Conservation (phyloP, 1,140 invertebrate genomes). For the Drosophila equinoxialis region DNA sequence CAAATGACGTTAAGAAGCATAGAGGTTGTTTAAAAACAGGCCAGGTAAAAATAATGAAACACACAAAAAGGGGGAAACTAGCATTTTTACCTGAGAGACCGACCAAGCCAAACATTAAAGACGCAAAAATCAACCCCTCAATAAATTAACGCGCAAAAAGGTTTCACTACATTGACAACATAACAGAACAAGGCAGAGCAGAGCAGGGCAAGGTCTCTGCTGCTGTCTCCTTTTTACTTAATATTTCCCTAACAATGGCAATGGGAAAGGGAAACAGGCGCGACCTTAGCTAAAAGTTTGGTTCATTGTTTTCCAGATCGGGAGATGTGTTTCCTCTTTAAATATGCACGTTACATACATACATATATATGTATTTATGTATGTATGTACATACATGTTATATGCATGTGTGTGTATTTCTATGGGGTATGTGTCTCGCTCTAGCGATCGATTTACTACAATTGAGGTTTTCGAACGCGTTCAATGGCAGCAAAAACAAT, state of each 20-base stretch:
- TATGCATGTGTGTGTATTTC: not conserved
- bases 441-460: slow-evolving; percentile 29
- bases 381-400: not conserved
- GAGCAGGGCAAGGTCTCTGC: slow-evolving; percentile 16
- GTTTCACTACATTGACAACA: slow-evolving; percentile 16
- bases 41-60: slow-evolving; percentile 51
- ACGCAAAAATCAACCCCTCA: slow-evolving; percentile 63
- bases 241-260: slow-evolving; percentile 40
- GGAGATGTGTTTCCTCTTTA: slow-evolving; percentile 41
- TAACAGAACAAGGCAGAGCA: slow-evolving; percentile 23
- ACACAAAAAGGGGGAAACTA: not conserved
- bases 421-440: not conserved
- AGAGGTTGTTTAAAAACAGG: slow-evolving; percentile 12
- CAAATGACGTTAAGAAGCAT: slow-evolving; percentile 18
- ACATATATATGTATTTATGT: too few relatives aligned
- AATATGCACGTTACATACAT: slow-evolving; percentile 3
- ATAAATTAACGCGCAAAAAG: slow-evolving; percentile 73
- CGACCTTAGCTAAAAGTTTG: slow-evolving; percentile 63
- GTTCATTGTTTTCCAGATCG: slow-evolving; percentile 24
- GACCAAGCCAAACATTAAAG: slow-evolving; percentile 31
- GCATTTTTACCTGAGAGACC: slow-evolving; percentile 52
- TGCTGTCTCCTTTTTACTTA: slow-evolving; percentile 21
- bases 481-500: slow-evolving; percentile 38
- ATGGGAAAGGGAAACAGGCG: slow-evolving; percentile 47
- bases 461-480: slow-evolving; percentile 43